A percentile compares a stretch with the other conserved stretches of the same genome.
Evolutionary conservation across 2,797 vertebrate genomes (phyloP).

Genomic region (Chanos chanos): DNA sequence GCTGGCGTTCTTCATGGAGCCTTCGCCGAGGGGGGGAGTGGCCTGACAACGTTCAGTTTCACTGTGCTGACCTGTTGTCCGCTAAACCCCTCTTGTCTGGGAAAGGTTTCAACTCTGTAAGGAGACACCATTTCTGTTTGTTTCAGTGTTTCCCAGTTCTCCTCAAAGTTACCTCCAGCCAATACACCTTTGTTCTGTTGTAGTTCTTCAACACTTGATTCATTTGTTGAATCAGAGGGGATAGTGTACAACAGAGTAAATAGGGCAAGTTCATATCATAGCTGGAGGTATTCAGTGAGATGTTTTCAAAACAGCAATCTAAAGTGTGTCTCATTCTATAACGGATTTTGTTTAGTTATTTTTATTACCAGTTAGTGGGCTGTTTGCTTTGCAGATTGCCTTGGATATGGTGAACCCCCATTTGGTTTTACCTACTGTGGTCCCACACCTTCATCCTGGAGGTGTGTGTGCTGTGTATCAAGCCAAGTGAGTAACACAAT

Average conservation of each 20-base stretch:
- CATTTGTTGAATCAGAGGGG: no score
- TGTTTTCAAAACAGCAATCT: no score
- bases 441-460: constrained; percentile 77
- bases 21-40: constrained; percentile 72
- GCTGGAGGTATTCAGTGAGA: no score
- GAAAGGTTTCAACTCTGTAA: constrained; percentile 79
- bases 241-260: no score
- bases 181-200: not conserved
- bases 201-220: no score
- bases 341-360: no score
- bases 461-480: constrained; percentile 83
- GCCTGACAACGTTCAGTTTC: constrained; percentile 87
- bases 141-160: not conserved
- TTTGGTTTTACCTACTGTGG: constrained; percentile 71
- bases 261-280: no score
- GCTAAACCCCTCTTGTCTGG: constrained; percentile 70
- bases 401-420: constrained; percentile 87
- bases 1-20: constrained; percentile 78
- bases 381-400: constrained; percentile 73
- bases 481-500: constrained; percentile 78
- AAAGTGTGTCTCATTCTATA: no score
- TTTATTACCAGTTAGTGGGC: no score
- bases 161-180: no score
- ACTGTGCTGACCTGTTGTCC: constrained; percentile 72
- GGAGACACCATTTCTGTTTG: constrained; percentile 35